Percentiles rank a stretch among this genome's conserved stretches.
These are phyloP conservation scores for Cartodere bifasciata DNA, from an alignment of 2,888 invertebrate genomes.

Conservation along the genomic window DNA sequence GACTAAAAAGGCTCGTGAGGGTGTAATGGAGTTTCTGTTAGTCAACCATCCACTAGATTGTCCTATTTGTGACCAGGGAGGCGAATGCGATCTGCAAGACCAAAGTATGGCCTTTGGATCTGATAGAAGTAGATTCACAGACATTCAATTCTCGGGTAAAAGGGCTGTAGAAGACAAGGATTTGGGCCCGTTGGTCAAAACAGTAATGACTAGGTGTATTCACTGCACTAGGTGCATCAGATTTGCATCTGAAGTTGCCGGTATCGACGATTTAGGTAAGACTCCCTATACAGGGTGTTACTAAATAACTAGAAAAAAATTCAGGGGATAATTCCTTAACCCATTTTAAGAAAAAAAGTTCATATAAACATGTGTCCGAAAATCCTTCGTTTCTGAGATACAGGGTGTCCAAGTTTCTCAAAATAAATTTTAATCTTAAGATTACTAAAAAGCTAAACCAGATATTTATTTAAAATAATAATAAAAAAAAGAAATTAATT, in stretches of 20 bases:
- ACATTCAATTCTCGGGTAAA: conserved; percentile 84
- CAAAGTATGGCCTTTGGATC: conserved; percentile 99
- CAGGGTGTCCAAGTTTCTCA: no score
- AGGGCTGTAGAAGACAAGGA: conserved; percentile 98
- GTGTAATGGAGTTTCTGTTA: conserved; percentile 98
- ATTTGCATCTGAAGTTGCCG: conserved; percentile 98
- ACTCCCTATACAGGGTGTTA: no score
- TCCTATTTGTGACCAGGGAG: conserved; percentile 98
- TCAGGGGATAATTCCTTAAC: no score
- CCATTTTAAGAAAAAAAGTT: no score
- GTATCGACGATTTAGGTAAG: conserved; percentile 78
- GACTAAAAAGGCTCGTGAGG: conserved; percentile 55
- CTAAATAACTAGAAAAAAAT: no score
- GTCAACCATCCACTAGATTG: conserved; percentile 99
- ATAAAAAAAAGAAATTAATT: no score
- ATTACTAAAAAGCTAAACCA: no score
- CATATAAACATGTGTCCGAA: no score
- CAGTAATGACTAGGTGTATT: conserved; percentile 98
- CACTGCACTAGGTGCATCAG: conserved; percentile 97
- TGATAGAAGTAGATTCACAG: conserved; percentile 85
- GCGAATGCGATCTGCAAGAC: conserved; percentile 90
- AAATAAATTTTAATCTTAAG: no score
- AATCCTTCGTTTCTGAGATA: no score
- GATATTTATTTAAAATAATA: no score
- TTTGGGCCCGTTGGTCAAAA: conserved; percentile 95